Evolutionary conservation across 2,113 vertebrate species (phyloP), one percentile per base, ranked within the genome.

Genomic region (Tricholaema leucomelas): DNA sequence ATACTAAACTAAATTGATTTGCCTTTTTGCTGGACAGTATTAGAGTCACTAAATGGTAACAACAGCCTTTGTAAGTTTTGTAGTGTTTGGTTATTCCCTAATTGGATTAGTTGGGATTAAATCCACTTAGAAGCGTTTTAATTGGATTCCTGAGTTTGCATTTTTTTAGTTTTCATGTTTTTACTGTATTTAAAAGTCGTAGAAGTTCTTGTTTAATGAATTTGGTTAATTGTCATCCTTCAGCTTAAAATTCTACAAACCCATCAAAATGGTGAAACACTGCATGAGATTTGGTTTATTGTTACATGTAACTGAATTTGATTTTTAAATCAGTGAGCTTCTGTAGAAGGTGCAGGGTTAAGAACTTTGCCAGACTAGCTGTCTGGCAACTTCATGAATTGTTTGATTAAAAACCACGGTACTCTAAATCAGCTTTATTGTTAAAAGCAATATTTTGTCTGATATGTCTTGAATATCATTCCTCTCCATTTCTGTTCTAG

Each of bases 401-500:
- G 14, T n/a, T 81, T 55, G 27, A 33, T 83, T 83, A 48, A 71
- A 71, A 80, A 42, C n/a, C 35, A 31, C 36, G 20, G 3, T 94
- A 20, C 7, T 81, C 21, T 89, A 30, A 77, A 78, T 64, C 8
- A 16, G 2, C 79, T 63, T 74, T 73, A 17, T 56, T 92, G 31
- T 74, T 69, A 58, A 89, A 95, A 69, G 23, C 19, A 64, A 4
- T 46, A 10, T 90, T 75, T 81, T 23, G 30, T 85, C 60, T 59
- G 25, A 50, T 70, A 52, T 4, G 2, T 74, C 59, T 85, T 52
- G 92, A 93, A 88, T 76, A 75, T 14, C n/a, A 15, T 50, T 94
- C 33, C 23, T 78, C 84, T 96, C 35, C 27, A 92, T 55, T 96
- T 78, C 87, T 88, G 75, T 95, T 96, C 19, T 95, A 99, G 99